These are phyloP conservation scores for Dryoscopus gambensis DNA, from an alignment of 2,113 vertebrate species.

Conservation along the genomic window DNA sequence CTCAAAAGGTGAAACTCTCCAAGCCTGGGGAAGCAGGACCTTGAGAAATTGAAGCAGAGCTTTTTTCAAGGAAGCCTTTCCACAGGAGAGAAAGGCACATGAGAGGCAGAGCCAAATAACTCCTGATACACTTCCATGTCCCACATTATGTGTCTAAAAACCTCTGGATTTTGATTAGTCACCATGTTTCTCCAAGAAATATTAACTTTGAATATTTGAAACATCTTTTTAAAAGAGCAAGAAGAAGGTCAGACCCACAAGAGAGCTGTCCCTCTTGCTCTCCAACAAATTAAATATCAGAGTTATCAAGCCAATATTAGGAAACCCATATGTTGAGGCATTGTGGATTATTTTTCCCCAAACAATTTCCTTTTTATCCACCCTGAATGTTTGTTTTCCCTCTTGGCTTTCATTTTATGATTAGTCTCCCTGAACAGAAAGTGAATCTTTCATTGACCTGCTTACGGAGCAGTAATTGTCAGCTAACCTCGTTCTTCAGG, in stretches of 20 bases:
- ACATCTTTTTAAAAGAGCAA: background rate
- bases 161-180: background rate
- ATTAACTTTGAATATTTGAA: background rate
- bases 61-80: background rate
- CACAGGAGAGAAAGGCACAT: background rate
- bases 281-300: background rate
- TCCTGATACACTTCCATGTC: background rate
- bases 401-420: background rate
- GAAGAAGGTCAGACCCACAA: background rate
- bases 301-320: background rate
- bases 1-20: background rate
- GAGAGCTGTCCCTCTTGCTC: background rate
- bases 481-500: background rate
- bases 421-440: background rate
- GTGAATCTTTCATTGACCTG: background rate
- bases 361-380: background rate
- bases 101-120: background rate
- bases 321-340: background rate
- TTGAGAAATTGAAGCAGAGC: background rate
- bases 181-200: background rate
- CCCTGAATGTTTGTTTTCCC: background rate
- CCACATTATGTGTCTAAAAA: background rate
- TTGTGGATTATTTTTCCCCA: background rate
- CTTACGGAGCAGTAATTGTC: background rate
- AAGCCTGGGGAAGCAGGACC: background rate